These are phyloP conservation scores for Amphiduros pacificus DNA, from an alignment of 2,888 invertebrate species.

Conservation along the genomic window DNA sequence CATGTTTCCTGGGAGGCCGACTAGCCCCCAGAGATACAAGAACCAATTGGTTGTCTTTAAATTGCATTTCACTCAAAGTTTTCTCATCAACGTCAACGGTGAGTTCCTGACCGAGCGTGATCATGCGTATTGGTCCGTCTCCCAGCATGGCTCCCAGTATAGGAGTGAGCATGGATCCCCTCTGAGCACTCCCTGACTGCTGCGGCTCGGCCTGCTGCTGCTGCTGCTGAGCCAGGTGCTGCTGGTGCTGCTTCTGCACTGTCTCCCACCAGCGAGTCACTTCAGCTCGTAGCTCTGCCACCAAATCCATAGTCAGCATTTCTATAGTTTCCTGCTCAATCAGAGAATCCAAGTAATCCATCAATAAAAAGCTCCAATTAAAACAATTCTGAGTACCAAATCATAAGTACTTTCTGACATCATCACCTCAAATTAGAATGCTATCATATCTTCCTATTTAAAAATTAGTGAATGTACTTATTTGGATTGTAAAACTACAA, in stretches of 20 bases:
- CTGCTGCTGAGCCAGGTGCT: constrained; percentile 29
- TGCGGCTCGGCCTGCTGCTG: constrained; percentile 33
- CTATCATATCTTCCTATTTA: too few relatives aligned
- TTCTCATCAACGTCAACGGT: constrained; percentile 91
- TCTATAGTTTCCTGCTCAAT: too few relatives aligned
- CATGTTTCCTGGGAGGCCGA: constrained; percentile 66
- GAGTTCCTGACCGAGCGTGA: constrained; percentile 86
- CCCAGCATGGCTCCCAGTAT: constrained; percentile 73
- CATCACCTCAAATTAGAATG: too few relatives aligned
- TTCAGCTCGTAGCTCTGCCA: constrained; percentile 90
- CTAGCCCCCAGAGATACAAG: constrained; percentile 87
- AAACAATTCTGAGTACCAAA: too few relatives aligned
- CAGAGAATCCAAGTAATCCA: too few relatives aligned
- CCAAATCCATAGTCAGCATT: constrained; percentile 81
- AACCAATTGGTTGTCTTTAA: constrained; percentile 91
- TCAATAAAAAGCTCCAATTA: too few relatives aligned
- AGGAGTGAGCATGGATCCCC: constrained; percentile 57
- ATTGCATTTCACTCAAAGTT: constrained; percentile 85
- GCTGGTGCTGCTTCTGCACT: constrained; percentile 51
- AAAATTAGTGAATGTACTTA: too few relatives aligned
- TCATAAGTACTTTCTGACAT: too few relatives aligned
- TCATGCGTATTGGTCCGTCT: constrained; percentile 86
- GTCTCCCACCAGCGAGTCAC: constrained; percentile 93
- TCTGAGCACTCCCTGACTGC: not conserved
- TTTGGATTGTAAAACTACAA: too few relatives aligned